Percentiles rank a stretch among this genome's conserved stretches.
phyloP scores from a whole-genome alignment of 2,797 vertebrate species.

The Spatula versicolor region DNA sequence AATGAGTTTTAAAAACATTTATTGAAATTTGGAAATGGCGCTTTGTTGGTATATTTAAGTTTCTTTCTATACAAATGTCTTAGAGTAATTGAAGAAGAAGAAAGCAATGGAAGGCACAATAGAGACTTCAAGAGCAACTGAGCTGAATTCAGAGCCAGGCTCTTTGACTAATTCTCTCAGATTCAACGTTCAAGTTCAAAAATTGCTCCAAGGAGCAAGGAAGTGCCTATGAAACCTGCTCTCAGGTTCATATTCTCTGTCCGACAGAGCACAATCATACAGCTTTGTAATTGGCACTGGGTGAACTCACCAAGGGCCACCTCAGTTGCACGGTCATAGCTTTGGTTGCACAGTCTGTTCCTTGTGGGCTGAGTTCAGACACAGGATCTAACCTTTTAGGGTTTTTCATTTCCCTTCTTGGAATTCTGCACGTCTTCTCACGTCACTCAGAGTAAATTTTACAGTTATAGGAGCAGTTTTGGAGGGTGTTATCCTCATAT shows the following conservation, averaged over 20 bases:
- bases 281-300: not conserved
- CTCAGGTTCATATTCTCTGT: not conserved
- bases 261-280: not conserved
- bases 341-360: not conserved
- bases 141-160: not conserved
- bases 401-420: not conserved
- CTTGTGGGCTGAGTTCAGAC: not conserved
- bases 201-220: not conserved
- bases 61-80: not conserved
- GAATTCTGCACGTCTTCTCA: not conserved
- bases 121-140: not conserved
- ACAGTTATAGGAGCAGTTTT: not conserved
- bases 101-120: not conserved
- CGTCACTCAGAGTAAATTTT: not conserved
- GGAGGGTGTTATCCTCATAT: not conserved
- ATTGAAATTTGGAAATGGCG: not conserved
- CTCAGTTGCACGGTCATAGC: not conserved
- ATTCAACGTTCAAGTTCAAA: not conserved
- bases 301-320: not conserved
- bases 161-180: not conserved
- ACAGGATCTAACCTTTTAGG: not conserved
- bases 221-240: not conserved
- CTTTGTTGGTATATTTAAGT: not conserved
- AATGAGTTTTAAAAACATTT: not conserved
- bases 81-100: not conserved